Evolutionary conservation across 1,140 invertebrate genomes (phyloP).

Genomic region (Dreissena polymorpha): DNA sequence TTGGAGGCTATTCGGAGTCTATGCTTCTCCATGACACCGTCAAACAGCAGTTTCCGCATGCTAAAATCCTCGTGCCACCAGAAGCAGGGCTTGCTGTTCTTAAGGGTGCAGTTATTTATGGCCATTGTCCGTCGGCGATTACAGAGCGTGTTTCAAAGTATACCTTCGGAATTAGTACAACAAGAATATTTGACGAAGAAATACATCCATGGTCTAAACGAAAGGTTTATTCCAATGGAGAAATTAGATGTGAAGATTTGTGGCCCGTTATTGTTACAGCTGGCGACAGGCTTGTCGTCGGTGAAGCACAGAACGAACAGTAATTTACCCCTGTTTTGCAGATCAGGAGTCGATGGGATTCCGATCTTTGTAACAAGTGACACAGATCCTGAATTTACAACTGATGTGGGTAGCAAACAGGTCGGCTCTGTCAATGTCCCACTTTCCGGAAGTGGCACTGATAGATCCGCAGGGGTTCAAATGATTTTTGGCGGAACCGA

Average conservation of each 20-base stretch:
- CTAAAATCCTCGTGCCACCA: not conserved
- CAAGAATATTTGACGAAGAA: not conserved
- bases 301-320: not conserved
- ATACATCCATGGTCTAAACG: not conserved
- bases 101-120: conserved; percentile 31
- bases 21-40: not conserved
- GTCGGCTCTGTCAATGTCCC: not conserved
- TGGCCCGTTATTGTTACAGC: not conserved
- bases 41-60: not conserved
- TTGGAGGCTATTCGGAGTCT: conserved; percentile 28
- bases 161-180: not conserved
- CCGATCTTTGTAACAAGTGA: not conserved
- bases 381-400: not conserved
- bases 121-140: conserved; percentile 4
- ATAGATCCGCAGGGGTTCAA: not conserved
- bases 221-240: not conserved
- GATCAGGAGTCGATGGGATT: not conserved
- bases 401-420: not conserved
- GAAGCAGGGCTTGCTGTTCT: conserved; percentile 7
- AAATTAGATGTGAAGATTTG: not conserved
- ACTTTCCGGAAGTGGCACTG: not conserved
- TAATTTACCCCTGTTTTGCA: not conserved
- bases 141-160: not conserved
- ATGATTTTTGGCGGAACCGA: conserved; percentile 2
- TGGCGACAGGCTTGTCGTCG: not conserved